Conservation (phyloP, 2,113 vertebrate species). For the Misgurnus mizolepis region DNA sequence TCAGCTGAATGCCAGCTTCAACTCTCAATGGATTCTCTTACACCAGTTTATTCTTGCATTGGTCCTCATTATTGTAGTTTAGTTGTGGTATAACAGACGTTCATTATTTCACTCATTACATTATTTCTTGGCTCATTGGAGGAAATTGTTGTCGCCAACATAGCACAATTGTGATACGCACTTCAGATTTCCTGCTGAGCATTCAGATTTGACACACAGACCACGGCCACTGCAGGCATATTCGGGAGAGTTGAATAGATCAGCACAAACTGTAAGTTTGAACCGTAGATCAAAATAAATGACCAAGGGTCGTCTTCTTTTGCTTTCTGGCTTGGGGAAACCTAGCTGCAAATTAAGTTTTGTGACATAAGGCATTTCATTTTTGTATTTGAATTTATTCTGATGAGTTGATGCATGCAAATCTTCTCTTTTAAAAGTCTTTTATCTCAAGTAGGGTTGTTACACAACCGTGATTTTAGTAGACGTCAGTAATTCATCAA, state of each 20-base stretch:
- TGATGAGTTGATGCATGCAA: not conserved
- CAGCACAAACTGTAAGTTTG: not conserved
- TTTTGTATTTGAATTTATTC: not conserved
- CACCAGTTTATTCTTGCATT: too few relatives aligned
- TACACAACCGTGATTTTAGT: too few relatives aligned
- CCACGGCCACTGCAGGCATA: not conserved
- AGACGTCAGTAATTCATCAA: too few relatives aligned
- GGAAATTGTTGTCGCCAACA: not conserved
- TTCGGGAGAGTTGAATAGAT: conserved; percentile 3
- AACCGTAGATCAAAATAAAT: not conserved
- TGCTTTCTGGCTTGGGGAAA: not conserved
- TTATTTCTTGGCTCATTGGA: not conserved
- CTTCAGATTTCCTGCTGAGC: conserved; percentile 29
- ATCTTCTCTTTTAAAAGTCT: too few relatives aligned
- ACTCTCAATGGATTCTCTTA: too few relatives aligned
- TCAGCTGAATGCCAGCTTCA: not conserved
- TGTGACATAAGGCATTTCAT: not conserved
- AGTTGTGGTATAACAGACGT: not conserved
- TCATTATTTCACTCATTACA: not conserved
- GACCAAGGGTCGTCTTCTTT: not conserved
- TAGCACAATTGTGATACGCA: not conserved
- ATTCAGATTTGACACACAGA: conserved; percentile 9
- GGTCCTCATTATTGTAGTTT: too few relatives aligned
- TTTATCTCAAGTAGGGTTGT: too few relatives aligned
- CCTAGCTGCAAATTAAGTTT: not conserved